Evolutionary conservation across 2,888 invertebrate genomes (phyloP).

Genomic region (Hipparchia semele): DNA sequence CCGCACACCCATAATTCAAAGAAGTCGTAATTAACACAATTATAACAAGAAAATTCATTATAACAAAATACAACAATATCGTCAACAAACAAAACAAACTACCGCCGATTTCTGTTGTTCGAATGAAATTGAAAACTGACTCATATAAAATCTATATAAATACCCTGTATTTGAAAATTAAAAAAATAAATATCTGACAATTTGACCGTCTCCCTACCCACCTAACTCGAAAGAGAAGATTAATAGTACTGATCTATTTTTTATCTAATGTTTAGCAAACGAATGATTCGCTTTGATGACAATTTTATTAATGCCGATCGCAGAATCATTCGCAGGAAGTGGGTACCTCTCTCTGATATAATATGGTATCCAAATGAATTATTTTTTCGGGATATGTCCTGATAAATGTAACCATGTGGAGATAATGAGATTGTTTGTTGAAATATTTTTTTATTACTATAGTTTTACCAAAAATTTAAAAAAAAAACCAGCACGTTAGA

Average conservation of each 20-base stretch:
- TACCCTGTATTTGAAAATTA: not conserved
- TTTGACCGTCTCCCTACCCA: not conserved
- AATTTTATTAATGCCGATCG: slow-evolving; percentile 16
- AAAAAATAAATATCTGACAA: not conserved
- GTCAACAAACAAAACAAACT: slow-evolving; percentile 7
- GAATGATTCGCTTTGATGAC: slow-evolving; percentile 16
- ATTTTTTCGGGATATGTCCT: not conserved
- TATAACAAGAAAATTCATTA: slow-evolving; percentile 14
- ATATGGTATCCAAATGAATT: not conserved
- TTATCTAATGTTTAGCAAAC: slow-evolving; percentile 20
- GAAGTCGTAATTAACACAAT: slow-evolving; percentile 23
- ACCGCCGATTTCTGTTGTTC: not conserved
- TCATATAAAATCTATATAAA: not conserved
- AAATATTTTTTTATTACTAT: too few species aligned
- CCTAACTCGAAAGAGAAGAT: slow-evolving; percentile 27
- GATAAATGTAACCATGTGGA: not conserved
- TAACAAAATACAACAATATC: slow-evolving; percentile 1
- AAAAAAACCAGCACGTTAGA: too few species aligned
- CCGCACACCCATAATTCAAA: slow-evolving; percentile 30
- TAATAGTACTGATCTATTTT: slow-evolving; percentile 19
- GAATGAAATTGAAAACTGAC: not conserved
- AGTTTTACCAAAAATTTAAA: too few species aligned
- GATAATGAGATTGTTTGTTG: too few species aligned
- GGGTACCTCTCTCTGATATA: slow-evolving; percentile 8
- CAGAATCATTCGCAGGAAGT: slow-evolving; percentile 35